These are phyloP conservation scores for Dendropsophus ebraccatus DNA, from an alignment of 2,113 vertebrate genomes.

Conservation along the genomic window DNA sequence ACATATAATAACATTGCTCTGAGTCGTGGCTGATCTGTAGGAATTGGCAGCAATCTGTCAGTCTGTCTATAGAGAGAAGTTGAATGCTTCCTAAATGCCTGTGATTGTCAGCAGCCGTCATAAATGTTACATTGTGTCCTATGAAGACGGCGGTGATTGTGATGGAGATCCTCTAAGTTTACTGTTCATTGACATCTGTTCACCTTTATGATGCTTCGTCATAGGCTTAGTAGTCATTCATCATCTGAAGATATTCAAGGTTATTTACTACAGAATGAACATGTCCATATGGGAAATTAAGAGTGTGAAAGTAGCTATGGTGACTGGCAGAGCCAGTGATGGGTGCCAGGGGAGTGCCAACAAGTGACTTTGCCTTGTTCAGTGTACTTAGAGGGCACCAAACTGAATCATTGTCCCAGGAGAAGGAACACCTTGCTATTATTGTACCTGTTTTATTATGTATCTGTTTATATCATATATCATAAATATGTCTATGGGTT, in stretches of 20 bases:
- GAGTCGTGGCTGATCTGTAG: background rate
- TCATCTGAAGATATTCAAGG: background rate
- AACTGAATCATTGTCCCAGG: no score
- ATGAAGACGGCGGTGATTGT: background rate
- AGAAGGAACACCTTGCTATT: no score
- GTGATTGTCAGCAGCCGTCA: background rate
- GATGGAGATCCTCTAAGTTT: background rate
- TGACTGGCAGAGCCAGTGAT: no score
- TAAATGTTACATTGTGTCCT: background rate
- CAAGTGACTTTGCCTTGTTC: no score
- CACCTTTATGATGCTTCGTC: background rate
- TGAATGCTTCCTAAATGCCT: background rate
- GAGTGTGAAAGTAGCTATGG: no score
- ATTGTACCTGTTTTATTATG: no score
- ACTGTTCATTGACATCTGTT: background rate
- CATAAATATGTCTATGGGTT: no score
- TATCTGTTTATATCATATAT: no score
- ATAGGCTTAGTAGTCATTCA: background rate
- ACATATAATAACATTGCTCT: background rate
- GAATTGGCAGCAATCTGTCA: background rate
- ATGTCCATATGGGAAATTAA: background rate
- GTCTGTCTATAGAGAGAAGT: background rate
- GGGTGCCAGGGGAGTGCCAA: no score
- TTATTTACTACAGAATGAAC: background rate
- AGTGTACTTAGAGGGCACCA: no score